Evolutionary conservation across 2,888 invertebrate genomes (phyloP).

Genomic region (Oxyteleia sp.): DNA sequence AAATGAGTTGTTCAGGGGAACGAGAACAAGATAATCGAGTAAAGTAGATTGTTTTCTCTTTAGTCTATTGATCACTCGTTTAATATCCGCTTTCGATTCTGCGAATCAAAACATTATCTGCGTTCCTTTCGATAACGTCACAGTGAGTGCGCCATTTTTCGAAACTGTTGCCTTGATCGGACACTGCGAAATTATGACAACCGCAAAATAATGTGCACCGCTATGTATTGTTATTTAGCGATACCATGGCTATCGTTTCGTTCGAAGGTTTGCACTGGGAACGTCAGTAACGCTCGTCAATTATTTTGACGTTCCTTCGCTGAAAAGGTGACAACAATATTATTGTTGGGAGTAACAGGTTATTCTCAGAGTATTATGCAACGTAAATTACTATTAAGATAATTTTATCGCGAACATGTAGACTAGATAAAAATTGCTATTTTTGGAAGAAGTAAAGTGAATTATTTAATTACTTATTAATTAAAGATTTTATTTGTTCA

Average conservation of each 20-base stretch:
- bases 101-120: neutral
- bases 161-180: neutral
- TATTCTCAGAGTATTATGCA: too few species aligned
- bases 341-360: too few species aligned
- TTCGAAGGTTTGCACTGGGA: too few species aligned
- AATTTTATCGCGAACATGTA: too few species aligned
- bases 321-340: too few species aligned
- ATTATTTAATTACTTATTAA: too few species aligned
- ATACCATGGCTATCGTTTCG: constrained; percentile 37
- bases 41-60: constrained; percentile 50
- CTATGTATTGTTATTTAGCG: constrained; percentile 12
- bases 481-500: too few species aligned
- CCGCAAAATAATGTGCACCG: neutral
- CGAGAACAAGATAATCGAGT: constrained; percentile 47
- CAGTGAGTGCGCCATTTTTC: constrained; percentile 10
- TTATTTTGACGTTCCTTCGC: too few species aligned
- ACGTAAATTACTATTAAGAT: too few species aligned
- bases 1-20: constrained; percentile 32
- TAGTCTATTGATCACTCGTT: constrained; percentile 43
- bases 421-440: too few species aligned
- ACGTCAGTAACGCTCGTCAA: too few species aligned
- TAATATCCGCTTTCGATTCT: constrained; percentile 19
- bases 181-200: neutral
- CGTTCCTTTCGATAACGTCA: neutral
- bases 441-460: too few species aligned